Conservation (phyloP, 2,888 invertebrate species). For the Troides helena region DNA sequence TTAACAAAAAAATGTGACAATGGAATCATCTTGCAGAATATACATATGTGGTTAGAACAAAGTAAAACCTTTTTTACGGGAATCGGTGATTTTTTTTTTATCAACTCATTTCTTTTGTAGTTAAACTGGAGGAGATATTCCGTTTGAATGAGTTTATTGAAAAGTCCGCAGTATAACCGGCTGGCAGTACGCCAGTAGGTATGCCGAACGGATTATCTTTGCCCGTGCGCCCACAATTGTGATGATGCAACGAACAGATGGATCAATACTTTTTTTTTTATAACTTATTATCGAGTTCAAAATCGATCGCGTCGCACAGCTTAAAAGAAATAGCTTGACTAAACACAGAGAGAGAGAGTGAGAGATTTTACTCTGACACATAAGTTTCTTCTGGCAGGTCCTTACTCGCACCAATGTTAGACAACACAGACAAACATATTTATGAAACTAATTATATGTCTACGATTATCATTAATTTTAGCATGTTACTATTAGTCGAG, state of each 20-base stretch:
- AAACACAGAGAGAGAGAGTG: background rate
- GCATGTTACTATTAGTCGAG: too few relatives aligned
- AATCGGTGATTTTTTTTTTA: slow-evolving; percentile 41
- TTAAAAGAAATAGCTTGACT: background rate
- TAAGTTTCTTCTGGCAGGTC: too few relatives aligned
- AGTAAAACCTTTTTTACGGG: background rate
- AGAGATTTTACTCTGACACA: too few relatives aligned
- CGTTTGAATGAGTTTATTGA: slow-evolving; percentile 75
- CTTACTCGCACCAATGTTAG: too few relatives aligned
- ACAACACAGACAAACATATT: too few relatives aligned
- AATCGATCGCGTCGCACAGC: slow-evolving; percentile 11
- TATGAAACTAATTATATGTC: too few relatives aligned
- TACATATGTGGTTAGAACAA: too few relatives aligned
- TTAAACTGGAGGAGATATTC: slow-evolving; percentile 77
- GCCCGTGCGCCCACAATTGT: slow-evolving; percentile 67
- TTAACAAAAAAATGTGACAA: too few relatives aligned
- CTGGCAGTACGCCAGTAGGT: slow-evolving; percentile 69
- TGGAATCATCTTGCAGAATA: too few relatives aligned
- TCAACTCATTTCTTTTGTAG: slow-evolving; percentile 73
- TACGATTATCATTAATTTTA: too few relatives aligned
- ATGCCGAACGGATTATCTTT: slow-evolving; percentile 63
- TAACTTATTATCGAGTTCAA: slow-evolving; percentile 26
- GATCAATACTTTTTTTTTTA: slow-evolving; percentile 31
- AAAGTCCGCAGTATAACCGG: slow-evolving; percentile 76
- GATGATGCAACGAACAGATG: slow-evolving; percentile 58